Conservation (phyloP, 2,888 invertebrate genomes). For the Nomada fabriciana region DNA sequence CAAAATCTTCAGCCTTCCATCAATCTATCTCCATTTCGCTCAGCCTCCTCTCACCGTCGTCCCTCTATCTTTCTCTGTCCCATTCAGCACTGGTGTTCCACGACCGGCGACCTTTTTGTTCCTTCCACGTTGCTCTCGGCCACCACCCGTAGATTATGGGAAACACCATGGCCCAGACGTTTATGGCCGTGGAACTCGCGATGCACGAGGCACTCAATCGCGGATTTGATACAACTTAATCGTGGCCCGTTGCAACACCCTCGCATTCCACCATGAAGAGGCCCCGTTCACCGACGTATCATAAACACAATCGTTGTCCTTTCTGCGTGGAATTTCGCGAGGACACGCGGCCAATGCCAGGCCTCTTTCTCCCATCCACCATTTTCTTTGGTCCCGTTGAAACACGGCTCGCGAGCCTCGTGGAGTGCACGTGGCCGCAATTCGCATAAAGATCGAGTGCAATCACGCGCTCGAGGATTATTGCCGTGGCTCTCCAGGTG, state of each 20-base stretch:
- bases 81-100: constrained; percentile 20
- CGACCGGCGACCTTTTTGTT: constrained; percentile 44
- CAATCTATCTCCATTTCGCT: not conserved
- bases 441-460: constrained; percentile 61
- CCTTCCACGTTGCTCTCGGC: constrained; percentile 33
- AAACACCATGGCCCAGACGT: constrained; percentile 76
- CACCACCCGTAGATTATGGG: constrained; percentile 77
- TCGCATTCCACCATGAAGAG: constrained; percentile 60
- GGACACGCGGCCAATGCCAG: constrained; percentile 19
- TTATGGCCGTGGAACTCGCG: constrained; percentile 78
- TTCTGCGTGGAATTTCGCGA: constrained; percentile 61
- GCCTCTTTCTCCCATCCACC: not conserved
- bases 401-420: not conserved
- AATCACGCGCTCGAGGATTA: constrained; percentile 47
- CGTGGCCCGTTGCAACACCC: constrained; percentile 68
- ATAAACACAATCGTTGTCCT: constrained; percentile 65
- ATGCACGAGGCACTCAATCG: constrained; percentile 78
- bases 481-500: constrained; percentile 33
- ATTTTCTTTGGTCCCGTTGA: not conserved
- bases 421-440: constrained; percentile 48
- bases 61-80: constrained; percentile 2
- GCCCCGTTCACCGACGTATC: constrained; percentile 51
- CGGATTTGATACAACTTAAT: constrained; percentile 82
- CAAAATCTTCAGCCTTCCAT: not conserved
- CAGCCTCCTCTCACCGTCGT: constrained; percentile 5